phyloP scores from a whole-genome alignment of 2,797 vertebrate species.

The Chloroceryle inda region DNA sequence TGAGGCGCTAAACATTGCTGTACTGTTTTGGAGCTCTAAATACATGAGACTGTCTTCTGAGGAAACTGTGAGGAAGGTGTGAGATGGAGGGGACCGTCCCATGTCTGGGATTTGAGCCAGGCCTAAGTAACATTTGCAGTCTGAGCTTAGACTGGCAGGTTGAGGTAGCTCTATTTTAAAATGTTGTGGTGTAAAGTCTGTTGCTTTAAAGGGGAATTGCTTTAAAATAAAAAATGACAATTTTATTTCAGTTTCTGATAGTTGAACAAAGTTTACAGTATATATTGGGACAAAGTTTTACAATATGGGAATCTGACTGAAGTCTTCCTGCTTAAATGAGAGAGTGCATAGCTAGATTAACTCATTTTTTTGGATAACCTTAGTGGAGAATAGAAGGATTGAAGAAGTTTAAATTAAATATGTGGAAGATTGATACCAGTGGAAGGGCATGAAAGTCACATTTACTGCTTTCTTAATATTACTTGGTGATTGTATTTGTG shows the following conservation, averaged over 20 bases:
- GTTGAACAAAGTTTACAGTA: neutral
- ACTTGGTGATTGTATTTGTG: neutral
- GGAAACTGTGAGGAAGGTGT: neutral
- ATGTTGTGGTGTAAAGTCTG: neutral
- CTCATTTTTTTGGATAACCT: neutral
- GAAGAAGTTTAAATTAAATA: neutral
- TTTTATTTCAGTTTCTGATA: constrained; percentile 4
- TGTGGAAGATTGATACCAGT: neutral
- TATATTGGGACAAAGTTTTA: neutral
- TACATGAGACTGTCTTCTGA: neutral
- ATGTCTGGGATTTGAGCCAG: neutral
- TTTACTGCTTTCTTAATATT: neutral
- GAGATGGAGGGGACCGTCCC: neutral
- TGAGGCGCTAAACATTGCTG: neutral
- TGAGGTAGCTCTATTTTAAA: constrained; percentile 1
- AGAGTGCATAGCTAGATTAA: neutral
- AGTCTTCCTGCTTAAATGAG: neutral
- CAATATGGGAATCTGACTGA: neutral
- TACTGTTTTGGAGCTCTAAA: neutral
- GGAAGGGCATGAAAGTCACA: neutral
- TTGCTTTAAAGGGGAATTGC: neutral
- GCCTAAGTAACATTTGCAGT: neutral
- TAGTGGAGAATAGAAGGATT: neutral
- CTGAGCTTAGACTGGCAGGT: neutral
- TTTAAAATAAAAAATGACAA: neutral